Evolutionary conservation across 1,140 invertebrate species (phyloP), one percentile per base, ranked within the genome.

Genomic region (Zophobas atratus): DNA sequence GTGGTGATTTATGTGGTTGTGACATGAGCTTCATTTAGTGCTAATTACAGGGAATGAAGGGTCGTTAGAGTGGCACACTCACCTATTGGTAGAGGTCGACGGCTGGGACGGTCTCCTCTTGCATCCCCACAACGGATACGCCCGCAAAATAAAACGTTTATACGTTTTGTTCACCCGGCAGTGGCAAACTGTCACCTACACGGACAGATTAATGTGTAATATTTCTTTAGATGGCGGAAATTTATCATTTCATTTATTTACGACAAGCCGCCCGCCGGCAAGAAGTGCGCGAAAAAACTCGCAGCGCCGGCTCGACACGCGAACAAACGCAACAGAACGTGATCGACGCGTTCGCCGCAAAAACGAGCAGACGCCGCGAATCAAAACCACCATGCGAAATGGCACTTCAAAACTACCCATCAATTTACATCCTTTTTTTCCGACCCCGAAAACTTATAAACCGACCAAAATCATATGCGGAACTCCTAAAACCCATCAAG

Each of bases 131-230:
- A 87, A 84, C 79, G 84, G 86, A 73, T 81, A 85, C 73, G 85
- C 81, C 77, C 86, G 84, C 78, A 86, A 85, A 43, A 88, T 87
- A 82, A 89, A 90, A 75, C 88, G 87, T 77, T 90, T 90, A 85
- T 93, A 93, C 0, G 92, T 92, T 84, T 92, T 91, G 86, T 93
- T 92, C 72, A 92, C 91, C 57, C 92, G 90, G 85, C 92, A 93
- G 83, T 93, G 92, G 85, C 92, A 93, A 3, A 88, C 89, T 6
- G 90, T 89, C 74, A 92, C 90, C 90, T 91, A 85, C 5, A 81
- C 60, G 39, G 60, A 67, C 60, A 67, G 60, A 67, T 67, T 67
- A 67, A 67, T 67, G 60, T 67, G 60, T 67, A 67, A 67, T 67
- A 67, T 67, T 67, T 67, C 60, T 67, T 67, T 67, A 67, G 60